Evolutionary conservation across 2,113 vertebrate species (phyloP).

Genomic region (Mola mola): DNA sequence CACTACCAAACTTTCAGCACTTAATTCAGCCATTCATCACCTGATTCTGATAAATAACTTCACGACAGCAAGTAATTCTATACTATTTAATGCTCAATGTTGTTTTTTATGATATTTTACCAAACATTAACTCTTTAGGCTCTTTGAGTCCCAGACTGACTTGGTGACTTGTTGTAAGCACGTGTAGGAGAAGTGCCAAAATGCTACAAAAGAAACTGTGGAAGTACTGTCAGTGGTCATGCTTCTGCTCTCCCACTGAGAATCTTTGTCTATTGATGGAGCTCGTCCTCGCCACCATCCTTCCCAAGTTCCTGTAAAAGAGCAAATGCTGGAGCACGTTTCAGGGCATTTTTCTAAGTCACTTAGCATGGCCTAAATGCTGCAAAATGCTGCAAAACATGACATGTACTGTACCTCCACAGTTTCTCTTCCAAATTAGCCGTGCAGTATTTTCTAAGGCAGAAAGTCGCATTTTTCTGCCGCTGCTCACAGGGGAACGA

Average conservation of each 20-base stretch:
- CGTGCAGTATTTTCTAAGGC: constrained; percentile 75
- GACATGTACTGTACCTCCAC: constrained; percentile 32
- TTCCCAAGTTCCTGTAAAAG: background rate
- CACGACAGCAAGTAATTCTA: background rate
- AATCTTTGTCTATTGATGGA: too few relatives aligned
- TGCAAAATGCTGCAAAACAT: background rate
- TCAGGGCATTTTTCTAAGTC: too few relatives aligned
- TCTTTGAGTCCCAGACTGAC: constrained; percentile 32
- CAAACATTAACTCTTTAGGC: background rate
- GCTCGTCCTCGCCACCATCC: too few relatives aligned
- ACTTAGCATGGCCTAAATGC: background rate
- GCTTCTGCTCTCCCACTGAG: background rate
- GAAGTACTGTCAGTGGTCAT: constrained; percentile 40
- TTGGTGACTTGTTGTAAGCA: constrained; percentile 10
- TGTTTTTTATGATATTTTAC: constrained; percentile 40
- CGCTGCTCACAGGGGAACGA: constrained; percentile 14
- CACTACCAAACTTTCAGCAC: too few relatives aligned
- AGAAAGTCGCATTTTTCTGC: constrained; percentile 55
- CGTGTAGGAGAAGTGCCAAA: constrained; percentile 74
- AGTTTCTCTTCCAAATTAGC: constrained; percentile 66
- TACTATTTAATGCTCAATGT: constrained; percentile 5
- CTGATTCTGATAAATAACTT: background rate
- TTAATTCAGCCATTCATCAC: background rate
- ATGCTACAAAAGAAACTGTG: constrained; percentile 64
- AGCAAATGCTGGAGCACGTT: too few relatives aligned